Base-by-base conservation (phyloP, 2,888 invertebrate genomes). In the Ichneumoninae sp. region DNA sequence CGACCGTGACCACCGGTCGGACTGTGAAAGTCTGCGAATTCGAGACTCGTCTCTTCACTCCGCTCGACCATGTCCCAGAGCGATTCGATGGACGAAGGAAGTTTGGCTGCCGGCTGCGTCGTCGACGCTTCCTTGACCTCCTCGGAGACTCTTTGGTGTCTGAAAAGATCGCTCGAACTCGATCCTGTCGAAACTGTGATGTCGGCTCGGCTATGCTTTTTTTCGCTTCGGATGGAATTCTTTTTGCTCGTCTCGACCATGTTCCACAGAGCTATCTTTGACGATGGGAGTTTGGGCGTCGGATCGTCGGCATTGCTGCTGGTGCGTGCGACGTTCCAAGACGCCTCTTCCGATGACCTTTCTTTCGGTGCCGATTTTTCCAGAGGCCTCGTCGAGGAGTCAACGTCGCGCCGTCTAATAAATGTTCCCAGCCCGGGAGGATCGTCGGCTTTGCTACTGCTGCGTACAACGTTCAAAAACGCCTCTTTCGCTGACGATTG, bases 1-100 rank as follows among this genome's bases (percentile, higher is more conserved):
- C 71, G 79, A 19, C 82, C 84, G 19, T 52, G 13, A 19, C 84
- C 84, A 6, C 84, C 84, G 26, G 50, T 26, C 22, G n/a, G 40
- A 30, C 84, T 85, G n/a, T 22, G 79, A 8, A 85, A 68, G 10
- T 65, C 68, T 4, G 44, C 44, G 3, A 16, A 4, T 16, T 47
- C 22, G 10, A 13, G 22, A 13, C 13, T 13, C 57, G 4, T 10
- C 26, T 57, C 57, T 57, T 22, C 26, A 4, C 8, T 57, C 57
- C 22, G 8, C 57, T 57, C 22, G 16, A n/a, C 7, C 1, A 33
- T 62, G 16, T 62, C 30, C 62, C 30, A 62, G 5, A 62, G 16
- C 5, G 16, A 16, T 0, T 13, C 4, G 22, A 13, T 57, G 1
- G 26, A 26, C 4, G 57, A 3, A 8, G 57, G 57, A 10, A 26